phyloP scores from a whole-genome alignment of 2,113 vertebrate genomes.

The Lonchura striata region DNA sequence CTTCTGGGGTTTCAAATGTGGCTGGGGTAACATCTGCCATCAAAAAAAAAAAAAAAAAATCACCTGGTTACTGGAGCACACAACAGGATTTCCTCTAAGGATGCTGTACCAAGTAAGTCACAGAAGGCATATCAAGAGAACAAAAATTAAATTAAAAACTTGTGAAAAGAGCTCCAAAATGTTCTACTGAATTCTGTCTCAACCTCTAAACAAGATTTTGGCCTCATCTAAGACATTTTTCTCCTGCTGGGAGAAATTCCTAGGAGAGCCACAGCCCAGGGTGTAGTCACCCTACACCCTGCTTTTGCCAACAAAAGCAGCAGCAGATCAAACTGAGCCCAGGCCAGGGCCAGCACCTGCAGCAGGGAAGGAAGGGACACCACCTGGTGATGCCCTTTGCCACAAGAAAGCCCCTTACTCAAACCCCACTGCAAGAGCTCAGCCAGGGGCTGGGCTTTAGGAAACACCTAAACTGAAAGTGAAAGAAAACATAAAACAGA shows the following conservation, averaged over 20 bases:
- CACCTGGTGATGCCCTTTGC: background rate
- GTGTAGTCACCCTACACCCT: background rate
- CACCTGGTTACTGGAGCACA: background rate
- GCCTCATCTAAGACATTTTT: background rate
- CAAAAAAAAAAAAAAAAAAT: background rate
- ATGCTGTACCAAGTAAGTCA: background rate
- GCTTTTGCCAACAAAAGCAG: background rate
- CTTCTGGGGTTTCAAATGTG: conserved; percentile 93
- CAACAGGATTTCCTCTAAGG: background rate
- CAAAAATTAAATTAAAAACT: background rate
- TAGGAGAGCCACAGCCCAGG: background rate
- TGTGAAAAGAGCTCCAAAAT: background rate
- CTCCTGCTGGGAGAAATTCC: background rate
- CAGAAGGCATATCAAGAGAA: background rate
- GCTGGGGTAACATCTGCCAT: conserved; percentile 88
- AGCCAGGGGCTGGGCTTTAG: background rate
- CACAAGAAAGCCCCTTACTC: background rate
- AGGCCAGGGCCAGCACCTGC: background rate
- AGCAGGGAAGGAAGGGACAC: background rate
- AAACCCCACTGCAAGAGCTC: background rate
- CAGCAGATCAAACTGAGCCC: background rate
- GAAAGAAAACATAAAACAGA: background rate
- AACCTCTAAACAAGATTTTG: background rate
- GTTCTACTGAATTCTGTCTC: background rate
- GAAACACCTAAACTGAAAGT: background rate